These are phyloP conservation scores for Bradypodion pumilum DNA, from an alignment of 2,797 vertebrate species.

Conservation along the genomic window DNA sequence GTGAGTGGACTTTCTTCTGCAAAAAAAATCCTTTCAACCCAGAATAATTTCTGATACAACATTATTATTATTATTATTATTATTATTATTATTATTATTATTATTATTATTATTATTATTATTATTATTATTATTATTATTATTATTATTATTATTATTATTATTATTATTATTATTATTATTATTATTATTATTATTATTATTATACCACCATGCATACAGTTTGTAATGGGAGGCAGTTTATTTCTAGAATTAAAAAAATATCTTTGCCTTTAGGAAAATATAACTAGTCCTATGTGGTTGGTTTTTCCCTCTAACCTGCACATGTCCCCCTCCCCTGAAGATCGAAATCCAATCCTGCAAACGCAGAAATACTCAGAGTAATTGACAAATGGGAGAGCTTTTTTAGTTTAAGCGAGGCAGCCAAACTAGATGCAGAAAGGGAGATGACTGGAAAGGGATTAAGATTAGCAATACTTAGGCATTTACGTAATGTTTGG, in stretches of 20 bases:
- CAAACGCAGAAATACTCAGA: constrained; percentile 33
- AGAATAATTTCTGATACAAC: no score
- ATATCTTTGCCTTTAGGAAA: not conserved
- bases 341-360: constrained; percentile 6
- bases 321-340: not conserved
- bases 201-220: no score
- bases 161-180: no score
- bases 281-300: not conserved
- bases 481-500: constrained; percentile 49
- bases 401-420: constrained; percentile 60
- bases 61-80: no score
- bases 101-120: no score
- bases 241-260: not conserved
- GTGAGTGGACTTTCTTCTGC: no score
- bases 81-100: no score
- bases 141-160: no score
- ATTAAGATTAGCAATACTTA: constrained; percentile 62
- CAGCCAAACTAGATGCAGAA: constrained; percentile 55
- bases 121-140: no score
- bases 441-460: constrained; percentile 58
- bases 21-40: no score
- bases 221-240: not conserved
- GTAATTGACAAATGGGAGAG: constrained; percentile 58
- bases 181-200: no score
- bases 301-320: not conserved